Evolutionary conservation across 2,888 invertebrate species (phyloP), one percentile per base, ranked within the genome.

Genomic region (Drosophila aldrichi): DNA sequence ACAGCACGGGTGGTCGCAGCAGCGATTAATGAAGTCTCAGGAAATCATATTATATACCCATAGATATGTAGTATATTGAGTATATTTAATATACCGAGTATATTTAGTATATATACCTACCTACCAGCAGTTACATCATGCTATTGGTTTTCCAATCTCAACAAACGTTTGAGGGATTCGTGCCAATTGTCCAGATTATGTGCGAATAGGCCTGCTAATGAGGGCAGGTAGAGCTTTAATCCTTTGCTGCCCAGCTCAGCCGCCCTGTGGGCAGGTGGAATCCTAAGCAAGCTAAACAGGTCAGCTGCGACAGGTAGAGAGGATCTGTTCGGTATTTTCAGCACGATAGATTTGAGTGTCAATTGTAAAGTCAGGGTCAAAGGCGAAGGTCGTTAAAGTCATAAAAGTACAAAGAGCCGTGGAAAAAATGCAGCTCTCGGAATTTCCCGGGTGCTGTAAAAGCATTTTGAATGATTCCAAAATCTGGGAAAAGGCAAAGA

Each of bases 391-490:
- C 36, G 48, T 66, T 57, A 70, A 57, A 43, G 18, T 48, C 38
- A 41, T 18, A 43, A n/a, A 48, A 25, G 25, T 18, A 25, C 14
- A 44, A 29, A 36, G 18, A 29, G n/a, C 32, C 4, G 16, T 9
- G 36, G 32, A 44, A 62, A 46, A 67, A 25, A 46, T 51, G 63
- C 46, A 63, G 51, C 62, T 64, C 80, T 72, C 62, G 83, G 84
- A 83, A 81, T 84, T 88, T 77, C 87, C 84, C 52, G 41, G 41
- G 38, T 44, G 34, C 38, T 64, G 59, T 83, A 79, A 83, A 86
- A 74, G 57, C 79, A 74, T 83, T 71, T 78, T 84, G 72, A 84
- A 84, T 84, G 84, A 72, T 85, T 64, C 18, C 25, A 32, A 25
- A 67, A 22, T 51, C 22, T 43, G 25, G 29, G 43, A 36, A 43